phyloP scores from a whole-genome alignment of 2,797 vertebrate species.

The Macropus fuliginosus region DNA sequence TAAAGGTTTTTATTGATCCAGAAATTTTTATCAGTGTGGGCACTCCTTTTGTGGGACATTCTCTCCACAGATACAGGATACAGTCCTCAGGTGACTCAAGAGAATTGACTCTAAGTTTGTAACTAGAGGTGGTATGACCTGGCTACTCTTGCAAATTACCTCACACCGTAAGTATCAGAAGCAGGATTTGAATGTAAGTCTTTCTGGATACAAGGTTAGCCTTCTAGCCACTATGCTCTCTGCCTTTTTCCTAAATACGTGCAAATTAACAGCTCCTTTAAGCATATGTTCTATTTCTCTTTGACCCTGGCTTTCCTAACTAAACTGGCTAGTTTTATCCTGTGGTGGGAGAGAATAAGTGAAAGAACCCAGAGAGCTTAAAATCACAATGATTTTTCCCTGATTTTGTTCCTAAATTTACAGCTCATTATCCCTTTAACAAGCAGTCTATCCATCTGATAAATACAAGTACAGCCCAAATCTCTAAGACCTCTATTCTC shows the following conservation, averaged over 20 bases:
- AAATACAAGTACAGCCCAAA: neutral
- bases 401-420: neutral
- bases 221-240: neutral
- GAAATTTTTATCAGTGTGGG: neutral
- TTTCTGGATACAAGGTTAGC: neutral
- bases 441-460: neutral
- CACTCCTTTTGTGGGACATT: neutral
- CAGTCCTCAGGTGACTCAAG: neutral
- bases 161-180: neutral
- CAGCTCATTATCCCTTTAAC: neutral
- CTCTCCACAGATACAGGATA: neutral
- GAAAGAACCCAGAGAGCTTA: neutral
- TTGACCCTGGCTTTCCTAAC: neutral
- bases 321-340: constrained; percentile 15
- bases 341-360: neutral
- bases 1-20: neutral
- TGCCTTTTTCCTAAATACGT: neutral
- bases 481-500: neutral
- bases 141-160: neutral
- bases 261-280: neutral
- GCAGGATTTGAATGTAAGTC: neutral
- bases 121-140: neutral
- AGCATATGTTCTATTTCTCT: neutral
- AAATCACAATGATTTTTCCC: neutral
- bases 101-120: neutral